Base-by-base conservation (phyloP, 2,888 invertebrate genomes). In the Thymelicus lineola region DNA sequence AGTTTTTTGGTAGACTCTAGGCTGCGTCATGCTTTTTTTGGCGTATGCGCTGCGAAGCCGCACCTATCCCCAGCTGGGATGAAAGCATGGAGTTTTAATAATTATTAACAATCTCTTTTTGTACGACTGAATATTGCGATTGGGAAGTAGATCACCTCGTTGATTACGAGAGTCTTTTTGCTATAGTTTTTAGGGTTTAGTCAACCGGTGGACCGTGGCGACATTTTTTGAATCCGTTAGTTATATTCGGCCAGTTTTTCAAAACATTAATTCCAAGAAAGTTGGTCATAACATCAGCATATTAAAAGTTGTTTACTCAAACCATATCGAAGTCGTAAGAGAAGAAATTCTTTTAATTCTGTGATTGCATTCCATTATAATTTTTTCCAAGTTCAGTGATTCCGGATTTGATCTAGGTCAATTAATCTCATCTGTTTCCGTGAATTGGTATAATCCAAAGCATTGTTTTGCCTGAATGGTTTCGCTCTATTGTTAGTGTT, bases 91-190 rank as follows among this genome's bases (percentile, higher is more conserved):
- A 83, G 82, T 81, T 86, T 89, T 90, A 90, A 74, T 70, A 75
- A 91, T 92, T 91, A 92, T 91, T 88, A 88, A 85, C 85, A 83
- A 86, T 88, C 81, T 82, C 84, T 89, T 91, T 91, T 90, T 91
- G 82, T 84, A 79, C 81, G 77, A 87, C 87, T 90, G 88, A 88
- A 90, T 90, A 90, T 90, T 85, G 88, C 87, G 84, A 89, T 85
- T 86, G 84, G 87, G 88, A 91, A 91, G 85, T 91, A 86, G 91
- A 90, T 90, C 91, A 90, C 87, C 86, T 87, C 84, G 85, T 87
- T 89, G 88, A 90, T 90, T 90, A 90, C 88, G 86, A 88, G 80
- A 87, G 83, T 87, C 83, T 90, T 91, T 91, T 91, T 91, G 86
- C 85, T 81, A 80, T 80, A 82, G 84, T 90, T 91, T 90, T 91